Base-by-base conservation (phyloP, 64 coral and sea anemone genomes). In the Porites australiensis region DNA sequence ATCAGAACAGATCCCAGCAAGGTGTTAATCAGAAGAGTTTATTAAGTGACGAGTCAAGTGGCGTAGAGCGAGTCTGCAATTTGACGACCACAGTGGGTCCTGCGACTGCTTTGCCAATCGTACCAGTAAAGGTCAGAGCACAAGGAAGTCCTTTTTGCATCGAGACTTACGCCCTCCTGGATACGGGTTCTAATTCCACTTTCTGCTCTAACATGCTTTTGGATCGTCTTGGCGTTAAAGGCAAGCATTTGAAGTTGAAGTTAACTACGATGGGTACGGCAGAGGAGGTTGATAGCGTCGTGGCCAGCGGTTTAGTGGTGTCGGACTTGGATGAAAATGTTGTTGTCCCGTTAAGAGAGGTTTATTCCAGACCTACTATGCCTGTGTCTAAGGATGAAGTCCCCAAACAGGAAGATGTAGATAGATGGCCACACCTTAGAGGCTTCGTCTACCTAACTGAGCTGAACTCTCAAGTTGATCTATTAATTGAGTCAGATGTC, bases 221-320 rank as follows among this genome's bases (percentile, higher is more conserved):
- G 60, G 75, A 89, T 53, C 92, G 86, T 8, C 63, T 94, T 4
- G 54, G 70, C 14, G 46, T 74, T 46, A 14, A 49, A 21, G 70
- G 92, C 48, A 82, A 58, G 49, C 64, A 89, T 64, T 75, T 52
- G n/a, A 93, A 79, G 53, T 46, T 93, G 18, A 93, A 93, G 64
- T 55, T 93, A 81, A 88, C 85, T 10, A 93, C 92, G 14, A 87
- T 93, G 58, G 58, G n/a, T n/a, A n/a, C n/a, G n/a, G n/a, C n/a
- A n/a, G n/a, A n/a, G n/a, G n/a, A n/a, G n/a, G n/a, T n/a, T n/a
- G n/a, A n/a, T n/a, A n/a, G n/a, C n/a, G n/a, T n/a, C n/a, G n/a
- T n/a, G n/a, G n/a, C n/a, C n/a, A n/a, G n/a, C n/a, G n/a, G n/a
- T n/a, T n/a, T n/a, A n/a, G n/a, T n/a, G n/a, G n/a, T n/a, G n/a